phyloP scores from a whole-genome alignment of 2,113 vertebrate species.

The Campylorhamphus procurvoides region DNA sequence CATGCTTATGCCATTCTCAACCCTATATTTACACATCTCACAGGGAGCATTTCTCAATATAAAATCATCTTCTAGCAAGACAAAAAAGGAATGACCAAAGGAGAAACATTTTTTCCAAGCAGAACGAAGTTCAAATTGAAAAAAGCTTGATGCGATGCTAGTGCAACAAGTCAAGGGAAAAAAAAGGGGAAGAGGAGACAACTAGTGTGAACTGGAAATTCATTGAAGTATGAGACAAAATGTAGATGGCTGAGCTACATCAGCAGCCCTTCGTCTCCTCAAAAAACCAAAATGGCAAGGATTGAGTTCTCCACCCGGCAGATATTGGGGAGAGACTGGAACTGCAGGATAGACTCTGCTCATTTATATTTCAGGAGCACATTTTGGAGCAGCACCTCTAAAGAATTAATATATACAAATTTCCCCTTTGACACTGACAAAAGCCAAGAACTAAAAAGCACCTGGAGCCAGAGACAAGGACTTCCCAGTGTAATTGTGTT shows the following conservation, averaged over 20 bases:
- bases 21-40: accelerated
- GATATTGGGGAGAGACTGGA: not conserved
- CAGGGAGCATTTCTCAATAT: not conserved
- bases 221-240: not conserved
- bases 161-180: not conserved
- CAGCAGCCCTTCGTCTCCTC: not conserved
- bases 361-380: not conserved
- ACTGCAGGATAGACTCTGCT: not conserved
- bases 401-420: not conserved
- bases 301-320: not conserved
- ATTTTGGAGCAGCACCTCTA: not conserved
- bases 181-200: not conserved
- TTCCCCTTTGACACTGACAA: not conserved
- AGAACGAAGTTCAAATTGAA: not conserved
- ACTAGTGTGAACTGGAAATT: not conserved
- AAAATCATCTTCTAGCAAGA: not conserved
- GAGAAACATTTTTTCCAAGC: not conserved
- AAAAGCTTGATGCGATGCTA: not conserved
- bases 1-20: too few species aligned
- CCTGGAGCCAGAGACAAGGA: not conserved
- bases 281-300: not conserved
- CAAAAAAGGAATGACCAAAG: not conserved
- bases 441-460: not conserved
- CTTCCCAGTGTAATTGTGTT: not conserved
- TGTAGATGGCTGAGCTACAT: not conserved